phyloP scores from a whole-genome alignment of 1,140 invertebrate species.

The Ceratina japonica region DNA sequence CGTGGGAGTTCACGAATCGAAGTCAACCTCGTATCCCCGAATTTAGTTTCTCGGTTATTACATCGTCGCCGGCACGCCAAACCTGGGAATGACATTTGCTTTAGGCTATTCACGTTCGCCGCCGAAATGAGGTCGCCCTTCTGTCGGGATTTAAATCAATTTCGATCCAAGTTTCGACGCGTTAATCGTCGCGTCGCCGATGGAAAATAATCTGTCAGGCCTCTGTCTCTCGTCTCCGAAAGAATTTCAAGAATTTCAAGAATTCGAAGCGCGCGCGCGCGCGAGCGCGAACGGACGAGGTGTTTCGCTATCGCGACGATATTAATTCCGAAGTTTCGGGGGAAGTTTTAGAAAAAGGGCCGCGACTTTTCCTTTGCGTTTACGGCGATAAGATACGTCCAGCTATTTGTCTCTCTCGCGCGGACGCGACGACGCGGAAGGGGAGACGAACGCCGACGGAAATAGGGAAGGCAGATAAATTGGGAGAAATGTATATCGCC shows the following conservation, averaged over 20 bases:
- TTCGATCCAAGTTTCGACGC: conserved; percentile 25
- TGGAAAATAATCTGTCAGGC: too few relatives aligned
- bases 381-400: conserved; percentile 30
- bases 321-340: conserved; percentile 25
- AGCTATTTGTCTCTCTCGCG: conserved; percentile 19
- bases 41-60: conserved; percentile 58
- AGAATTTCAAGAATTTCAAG: too few relatives aligned
- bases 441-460: conserved; percentile 43
- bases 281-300: too few relatives aligned
- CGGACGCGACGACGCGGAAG: conserved; percentile 11
- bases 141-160: conserved; percentile 25
- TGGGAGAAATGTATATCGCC: conserved; percentile 53
- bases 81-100: conserved; percentile 44
- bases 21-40: conserved; percentile 34
- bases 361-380: neutral
- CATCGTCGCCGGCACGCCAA: conserved; percentile 19
- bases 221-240: too few relatives aligned
- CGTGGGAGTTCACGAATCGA: conserved; percentile 40
- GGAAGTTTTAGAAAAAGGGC: neutral
- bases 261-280: too few relatives aligned
- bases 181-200: neutral
- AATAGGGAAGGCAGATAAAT: conserved; percentile 47
- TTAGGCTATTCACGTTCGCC: conserved; percentile 36
- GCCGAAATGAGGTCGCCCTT: conserved; percentile 17
- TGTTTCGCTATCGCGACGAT: conserved; percentile 12